phyloP scores from a whole-genome alignment of 2,888 invertebrate species.

The Trissonchulus sp. region DNA sequence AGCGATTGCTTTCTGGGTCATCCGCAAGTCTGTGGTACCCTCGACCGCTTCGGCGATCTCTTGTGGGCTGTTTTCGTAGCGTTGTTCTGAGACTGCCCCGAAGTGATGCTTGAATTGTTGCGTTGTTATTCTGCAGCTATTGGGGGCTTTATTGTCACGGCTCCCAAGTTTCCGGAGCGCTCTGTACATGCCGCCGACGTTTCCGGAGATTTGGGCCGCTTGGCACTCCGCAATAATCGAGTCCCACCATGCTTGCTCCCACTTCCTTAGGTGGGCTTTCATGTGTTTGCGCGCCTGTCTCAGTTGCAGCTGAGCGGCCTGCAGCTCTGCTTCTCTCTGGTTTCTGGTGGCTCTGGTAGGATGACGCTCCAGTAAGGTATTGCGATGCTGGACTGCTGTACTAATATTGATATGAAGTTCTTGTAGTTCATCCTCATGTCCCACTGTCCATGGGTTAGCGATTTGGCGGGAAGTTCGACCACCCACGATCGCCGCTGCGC shows the following conservation, averaged over 20 bases:
- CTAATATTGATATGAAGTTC: too few relatives aligned
- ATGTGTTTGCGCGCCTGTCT: too few relatives aligned
- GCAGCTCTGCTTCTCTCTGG: too few relatives aligned
- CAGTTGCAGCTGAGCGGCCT: too few relatives aligned
- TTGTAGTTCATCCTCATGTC: too few relatives aligned
- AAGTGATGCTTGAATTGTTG: neutral
- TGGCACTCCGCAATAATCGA: neutral
- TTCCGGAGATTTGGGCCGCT: neutral
- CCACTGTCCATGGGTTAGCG: too few relatives aligned
- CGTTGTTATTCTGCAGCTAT: neutral
- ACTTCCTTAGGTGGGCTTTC: too few relatives aligned
- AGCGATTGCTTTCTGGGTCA: neutral
- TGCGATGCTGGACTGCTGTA: too few relatives aligned
- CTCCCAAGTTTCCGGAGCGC: neutral
- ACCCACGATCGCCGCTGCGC: neutral
- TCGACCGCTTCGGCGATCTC: slow-evolving; percentile 1
- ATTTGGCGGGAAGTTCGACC: too few relatives aligned
- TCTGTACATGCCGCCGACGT: slow-evolving; percentile 5
- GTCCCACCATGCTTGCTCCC: neutral
- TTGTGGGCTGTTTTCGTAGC: neutral
- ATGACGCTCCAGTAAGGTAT: too few relatives aligned
- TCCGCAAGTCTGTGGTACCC: neutral
- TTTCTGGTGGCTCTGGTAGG: too few relatives aligned
- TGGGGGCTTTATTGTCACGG: neutral
- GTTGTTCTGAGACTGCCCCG: neutral